Evolutionary conservation across 2,888 invertebrate genomes (phyloP).

Genomic region (Meiosimyza decipiens): DNA sequence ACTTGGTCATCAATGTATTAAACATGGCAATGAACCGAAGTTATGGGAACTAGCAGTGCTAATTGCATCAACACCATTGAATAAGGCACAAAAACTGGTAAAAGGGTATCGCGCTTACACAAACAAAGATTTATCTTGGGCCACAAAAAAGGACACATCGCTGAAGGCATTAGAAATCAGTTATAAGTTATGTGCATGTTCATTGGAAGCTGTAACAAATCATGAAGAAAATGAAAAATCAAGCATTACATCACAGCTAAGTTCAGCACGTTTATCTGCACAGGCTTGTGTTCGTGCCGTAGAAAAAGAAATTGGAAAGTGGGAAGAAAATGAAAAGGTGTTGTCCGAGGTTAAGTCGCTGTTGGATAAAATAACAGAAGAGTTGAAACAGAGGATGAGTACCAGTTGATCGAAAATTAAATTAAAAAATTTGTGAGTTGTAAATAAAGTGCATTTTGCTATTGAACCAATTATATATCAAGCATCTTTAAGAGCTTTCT

Average conservation of each 20-base stretch:
- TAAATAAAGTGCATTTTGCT: no score
- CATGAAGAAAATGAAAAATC: conserved; percentile 68
- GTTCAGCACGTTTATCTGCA: conserved; percentile 71
- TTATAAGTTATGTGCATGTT: conserved; percentile 70
- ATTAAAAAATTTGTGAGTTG: background rate
- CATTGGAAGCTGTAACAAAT: conserved; percentile 69
- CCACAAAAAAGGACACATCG: conserved; percentile 71
- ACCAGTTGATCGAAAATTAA: conserved; percentile 28
- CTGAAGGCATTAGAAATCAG: conserved; percentile 74
- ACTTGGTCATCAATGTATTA: conserved; percentile 63
- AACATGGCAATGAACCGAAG: conserved; percentile 74
- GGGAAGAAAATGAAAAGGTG: conserved; percentile 65
- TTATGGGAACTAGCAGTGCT: conserved; percentile 87
- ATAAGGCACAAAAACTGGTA: conserved; percentile 78
- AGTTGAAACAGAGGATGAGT: conserved; percentile 55
- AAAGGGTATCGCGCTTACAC: conserved; percentile 81
- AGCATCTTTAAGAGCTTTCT: no score
- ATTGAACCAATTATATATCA: no score
- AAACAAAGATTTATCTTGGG: conserved; percentile 72
- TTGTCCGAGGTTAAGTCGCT: conserved; percentile 66
- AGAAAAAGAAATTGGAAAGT: conserved; percentile 66
- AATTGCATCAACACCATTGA: conserved; percentile 71
- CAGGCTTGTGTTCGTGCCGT: conserved; percentile 71
- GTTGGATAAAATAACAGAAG: conserved; percentile 46
- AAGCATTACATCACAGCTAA: conserved; percentile 70